Evolutionary conservation across 2,888 invertebrate genomes (phyloP), one percentile per base, ranked within the genome.

Genomic region (Flexamia atlantica): DNA sequence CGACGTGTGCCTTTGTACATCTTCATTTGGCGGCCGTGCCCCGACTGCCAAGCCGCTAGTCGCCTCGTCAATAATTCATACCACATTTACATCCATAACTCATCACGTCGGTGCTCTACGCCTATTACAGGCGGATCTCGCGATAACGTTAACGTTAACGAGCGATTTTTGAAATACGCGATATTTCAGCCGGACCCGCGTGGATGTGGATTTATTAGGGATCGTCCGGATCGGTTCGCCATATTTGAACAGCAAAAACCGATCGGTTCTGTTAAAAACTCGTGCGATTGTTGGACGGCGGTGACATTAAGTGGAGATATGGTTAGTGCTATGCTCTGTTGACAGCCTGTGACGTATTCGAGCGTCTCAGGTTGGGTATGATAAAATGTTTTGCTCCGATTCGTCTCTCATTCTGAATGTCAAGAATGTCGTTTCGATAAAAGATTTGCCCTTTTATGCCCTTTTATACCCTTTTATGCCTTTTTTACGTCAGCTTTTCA

Each of bases 21-120:
- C 76, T 46, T 50, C 50, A 46, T 46, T 46, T 25, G 28, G 32
- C 32, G 32, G 32, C 53, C 79, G 79, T 79, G 79, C 57, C 53
- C 57, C 14, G 79, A 30, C 53, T 79, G 57, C 23, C 76, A 30
- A 14, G 25, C 7, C 5, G 46, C 46, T 79, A 79, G 79, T 36
- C 14, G 23, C 76, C 20, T 46, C 28, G 50, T 76, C 10, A 79
- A 79, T 79, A 79, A 79, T 79, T 79, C 79, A 79, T 79, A 57
- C 23, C 20, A 36, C 30, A 79, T 79, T 79, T 79, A 79, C 79
- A 79, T 79, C 79, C 36, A 79, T 79, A 76, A 42, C 42, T 76
- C 74, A 76, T 46, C 74, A 28, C 74, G 50, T 42, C 50, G 14
- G 40, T 76, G 50, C 32, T 20, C 76, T 42, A 76, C 20, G 40